Evolutionary conservation across 2,888 invertebrate genomes (phyloP), one percentile per base, ranked within the genome.

Genomic region (Odontocolon sp.): DNA sequence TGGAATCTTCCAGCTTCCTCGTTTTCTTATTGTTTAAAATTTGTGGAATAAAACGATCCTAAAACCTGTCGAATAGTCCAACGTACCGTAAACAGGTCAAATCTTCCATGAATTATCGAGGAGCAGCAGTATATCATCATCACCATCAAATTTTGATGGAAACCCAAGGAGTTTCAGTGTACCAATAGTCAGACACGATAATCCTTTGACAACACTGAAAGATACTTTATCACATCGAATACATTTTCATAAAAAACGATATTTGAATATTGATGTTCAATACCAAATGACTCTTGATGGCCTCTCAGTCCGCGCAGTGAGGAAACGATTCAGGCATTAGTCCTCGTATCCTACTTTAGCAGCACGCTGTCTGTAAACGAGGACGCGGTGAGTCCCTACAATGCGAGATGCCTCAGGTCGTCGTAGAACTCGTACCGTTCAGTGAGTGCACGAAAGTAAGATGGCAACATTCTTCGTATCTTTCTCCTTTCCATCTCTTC

Each of bases 341-440:
- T 77, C 57, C 72, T 40, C 77, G 68, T 77, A 68, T 69, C 72
- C 77, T 72, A 77, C 77, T 77, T 77, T 50, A 33, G 31, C 18
- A 36, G 66, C 59, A 47, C 36, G 33, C 75, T 59, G 76, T 75
- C 28, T 26, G 66, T 76, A 78, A 85, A 84, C 78, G 85, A 83
- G 84, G 82, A 82, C 83, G 80, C 82, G 69, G 77, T 59, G 59
- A 38, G 59, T 52, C 59, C 57, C 36, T 23, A 38, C 16, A 61
- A 40, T 14, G 52, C 38, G 23, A 14, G 5, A 68, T 68, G 69
- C 68, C 78, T 76, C 70, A 69, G 74, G 79, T 64, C 31, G 80
- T 79, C 81, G 82, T 77, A 79, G 82, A 84, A 81, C 83, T 77
- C 81, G 85, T 87, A 80, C 84, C 86, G 83, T 86, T 85, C 82